Conservation (phyloP, 2,888 invertebrate genomes). For the Drosophila paranaensis region DNA sequence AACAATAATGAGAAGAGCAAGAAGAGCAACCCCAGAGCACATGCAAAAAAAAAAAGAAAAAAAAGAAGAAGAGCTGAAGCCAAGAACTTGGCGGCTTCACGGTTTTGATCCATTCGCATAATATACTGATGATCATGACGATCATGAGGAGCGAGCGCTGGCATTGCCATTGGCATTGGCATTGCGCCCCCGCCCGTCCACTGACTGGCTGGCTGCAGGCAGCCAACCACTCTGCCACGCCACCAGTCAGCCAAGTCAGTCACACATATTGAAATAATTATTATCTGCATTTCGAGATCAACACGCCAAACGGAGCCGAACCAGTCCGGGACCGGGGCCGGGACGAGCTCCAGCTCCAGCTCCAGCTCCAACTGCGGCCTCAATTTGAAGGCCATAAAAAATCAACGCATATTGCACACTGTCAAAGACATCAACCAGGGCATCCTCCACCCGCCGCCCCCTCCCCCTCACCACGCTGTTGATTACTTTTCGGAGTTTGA, state of each 20-base stretch:
- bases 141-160: slow-evolving; percentile 69
- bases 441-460: background rate
- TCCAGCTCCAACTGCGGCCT: slow-evolving; percentile 47
- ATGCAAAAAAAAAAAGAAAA: slow-evolving; percentile 59
- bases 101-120: slow-evolving; percentile 78
- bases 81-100: slow-evolving; percentile 58
- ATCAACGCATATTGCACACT: slow-evolving; percentile 83
- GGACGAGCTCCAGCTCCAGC: background rate
- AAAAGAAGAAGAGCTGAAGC: slow-evolving; percentile 5
- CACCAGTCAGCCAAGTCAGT: slow-evolving; percentile 67
- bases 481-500: slow-evolving; percentile 8
- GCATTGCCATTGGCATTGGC: slow-evolving; percentile 79
- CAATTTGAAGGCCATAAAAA: slow-evolving; percentile 83
- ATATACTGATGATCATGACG: slow-evolving; percentile 72
- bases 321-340: slow-evolving; percentile 29
- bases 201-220: background rate
- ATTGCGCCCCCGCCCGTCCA: slow-evolving; percentile 47
- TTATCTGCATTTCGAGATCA: slow-evolving; percentile 83
- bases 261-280: slow-evolving; percentile 84
- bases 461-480: background rate
- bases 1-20: slow-evolving; percentile 27
- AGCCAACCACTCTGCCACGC: background rate
- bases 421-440: slow-evolving; percentile 71
- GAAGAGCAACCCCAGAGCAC: slow-evolving; percentile 45
- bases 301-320: slow-evolving; percentile 66